Evolutionary conservation across 1,140 invertebrate genomes (phyloP), one percentile per base, ranked within the genome.

Genomic region (Leptonema lineaticorne): DNA sequence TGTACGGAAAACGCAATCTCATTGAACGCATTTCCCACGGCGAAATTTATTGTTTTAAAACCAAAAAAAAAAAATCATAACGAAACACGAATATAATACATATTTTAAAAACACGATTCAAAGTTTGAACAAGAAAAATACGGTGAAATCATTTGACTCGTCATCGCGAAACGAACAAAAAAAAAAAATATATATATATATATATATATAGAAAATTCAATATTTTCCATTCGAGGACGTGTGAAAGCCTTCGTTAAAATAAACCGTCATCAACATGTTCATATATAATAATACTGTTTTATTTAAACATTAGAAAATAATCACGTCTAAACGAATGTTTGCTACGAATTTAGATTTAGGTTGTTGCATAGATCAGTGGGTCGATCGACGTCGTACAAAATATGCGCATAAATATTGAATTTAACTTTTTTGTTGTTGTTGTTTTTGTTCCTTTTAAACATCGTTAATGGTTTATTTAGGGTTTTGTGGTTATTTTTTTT

Each of bases 361-460:
- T n/a, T n/a, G n/a, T n/a, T n/a, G n/a, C n/a, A n/a, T n/a, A n/a
- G n/a, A n/a, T n/a, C n/a, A n/a, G n/a, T n/a, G n/a, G n/a, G n/a
- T n/a, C n/a, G n/a, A n/a, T n/a, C n/a, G n/a, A n/a, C n/a, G n/a
- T n/a, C n/a, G n/a, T n/a, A n/a, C n/a, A n/a, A n/a, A n/a, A n/a
- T n/a, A n/a, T n/a, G n/a, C n/a, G n/a, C n/a, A n/a, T n/a, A n/a
- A n/a, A n/a, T n/a, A n/a, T n/a, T n/a, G n/a, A n/a, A n/a, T n/a
- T n/a, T n/a, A n/a, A n/a, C n/a, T n/a, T n/a, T n/a, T n/a, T n/a
- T n/a, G n/a, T n/a, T n/a, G n/a, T n/a, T n/a, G n/a, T n/a, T n/a
- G n/a, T n/a, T n/a, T 45, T 18, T 45, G n/a, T 41, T 64, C 45
- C 62, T 45, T 45, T 64, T 64, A 64, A n/a, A n/a, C 30, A 64